phyloP scores from a whole-genome alignment of 2,888 invertebrate species.

The Lymantria dispar region DNA sequence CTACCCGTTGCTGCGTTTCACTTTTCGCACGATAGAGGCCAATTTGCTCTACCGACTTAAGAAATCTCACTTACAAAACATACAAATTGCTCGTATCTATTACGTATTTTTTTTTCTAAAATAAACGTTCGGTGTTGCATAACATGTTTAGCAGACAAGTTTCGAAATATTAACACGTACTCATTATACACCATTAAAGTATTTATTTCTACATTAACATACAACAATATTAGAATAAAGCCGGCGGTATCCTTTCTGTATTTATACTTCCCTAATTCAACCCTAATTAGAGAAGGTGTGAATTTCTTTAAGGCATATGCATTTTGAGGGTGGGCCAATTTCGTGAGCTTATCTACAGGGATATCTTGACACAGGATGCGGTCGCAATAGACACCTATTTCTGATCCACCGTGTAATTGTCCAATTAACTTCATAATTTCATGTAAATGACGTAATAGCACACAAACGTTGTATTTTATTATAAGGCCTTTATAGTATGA shows the following conservation, averaged over 20 bases:
- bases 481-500: slow-evolving; percentile 26
- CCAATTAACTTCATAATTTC: slow-evolving; percentile 76
- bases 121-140: not conserved
- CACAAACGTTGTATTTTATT: slow-evolving; percentile 23
- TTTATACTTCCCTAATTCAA: slow-evolving; percentile 70
- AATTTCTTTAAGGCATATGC: slow-evolving; percentile 69
- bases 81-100: not conserved
- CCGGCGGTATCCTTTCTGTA: slow-evolving; percentile 55
- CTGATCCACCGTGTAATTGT: slow-evolving; percentile 73
- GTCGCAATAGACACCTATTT: slow-evolving; percentile 59
- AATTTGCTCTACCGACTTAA: too few species aligned
- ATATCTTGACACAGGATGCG: slow-evolving; percentile 70
- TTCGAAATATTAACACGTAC: not conserved
- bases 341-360: slow-evolving; percentile 52
- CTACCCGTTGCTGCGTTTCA: too few species aligned
- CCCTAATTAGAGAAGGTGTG: slow-evolving; percentile 79
- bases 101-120: not conserved
- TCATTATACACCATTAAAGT: slow-evolving; percentile 51
- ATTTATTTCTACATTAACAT: slow-evolving; percentile 58
- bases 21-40: too few species aligned
- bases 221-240: slow-evolving; percentile 44
- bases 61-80: too few species aligned
- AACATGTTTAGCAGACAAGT: not conserved
- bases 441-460: slow-evolving; percentile 64
- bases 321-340: slow-evolving; percentile 69